Base-by-base conservation (phyloP, 2,113 vertebrate genomes). In the Oryzias woworae region DNA sequence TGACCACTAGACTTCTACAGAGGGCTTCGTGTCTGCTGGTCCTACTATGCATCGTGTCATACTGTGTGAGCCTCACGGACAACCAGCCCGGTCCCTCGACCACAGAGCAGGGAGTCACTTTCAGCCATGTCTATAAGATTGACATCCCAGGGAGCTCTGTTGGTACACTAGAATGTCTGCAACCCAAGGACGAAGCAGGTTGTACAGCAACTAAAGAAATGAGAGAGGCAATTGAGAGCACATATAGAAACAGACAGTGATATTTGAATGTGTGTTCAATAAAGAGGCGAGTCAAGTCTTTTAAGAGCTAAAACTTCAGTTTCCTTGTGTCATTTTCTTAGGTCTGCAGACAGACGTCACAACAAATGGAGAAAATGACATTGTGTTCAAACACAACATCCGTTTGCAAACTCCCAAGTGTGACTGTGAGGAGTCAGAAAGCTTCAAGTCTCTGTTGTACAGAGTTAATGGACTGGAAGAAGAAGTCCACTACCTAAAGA, bases 381-480 rank as follows among this genome's bases (percentile, higher is more conserved):
- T 96, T 8, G 83, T 94, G 72, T 95, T 98, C 67, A 93, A 88
- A 77, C 94, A 96, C 88, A 94, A 93, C 63, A 95, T 96, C 56
- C 83, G 23, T 17, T 85, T 96, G 41, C 91, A 93, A 36, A 59
- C 87, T 0, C 89, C 92, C 0, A 90, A 75, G 61, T 92, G 89
- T 66, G 89, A 88, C 75, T 96, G 95, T 4, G 90, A 83, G 31
- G 84, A 90, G 60, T 89, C 90, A 0, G 90, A 91, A 28, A 87
- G 83, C 3, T 47, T 95, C 55, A 93, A 90, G 70, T 82, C 83
- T 26, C 88, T 96, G 24, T 43, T 95, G 71, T 93, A 92, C 81
- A 92, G 93, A 53, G 62, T 96, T 59, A 93, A 92, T 57, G 94
- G 92, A 68, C 79, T 96, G 66, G 95, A 98, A 75, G 89, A 92